Conservation (phyloP, 2,888 invertebrate genomes). For the Heliconius aoede region DNA sequence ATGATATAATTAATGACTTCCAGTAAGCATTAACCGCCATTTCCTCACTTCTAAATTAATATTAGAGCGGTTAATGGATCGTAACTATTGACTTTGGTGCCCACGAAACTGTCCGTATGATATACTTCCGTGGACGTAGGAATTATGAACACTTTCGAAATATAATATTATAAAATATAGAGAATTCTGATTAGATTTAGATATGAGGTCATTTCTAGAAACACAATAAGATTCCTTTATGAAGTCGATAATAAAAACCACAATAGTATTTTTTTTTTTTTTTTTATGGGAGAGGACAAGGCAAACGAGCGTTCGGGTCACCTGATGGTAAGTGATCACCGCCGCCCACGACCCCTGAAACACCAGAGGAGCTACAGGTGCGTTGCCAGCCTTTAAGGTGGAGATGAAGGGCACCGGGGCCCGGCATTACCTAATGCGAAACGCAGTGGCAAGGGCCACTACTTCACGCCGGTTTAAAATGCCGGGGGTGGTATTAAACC, state of each 20-base stretch:
- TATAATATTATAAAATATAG: slow-evolving; percentile 18
- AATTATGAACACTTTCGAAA: slow-evolving; percentile 9
- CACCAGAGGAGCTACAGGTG: too few species aligned
- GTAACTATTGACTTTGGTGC: slow-evolving; percentile 47
- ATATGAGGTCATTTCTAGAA: neutral
- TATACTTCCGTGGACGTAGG: neutral
- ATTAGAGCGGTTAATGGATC: slow-evolving; percentile 52
- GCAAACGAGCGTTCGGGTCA: too few species aligned
- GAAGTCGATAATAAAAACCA: slow-evolving; percentile 24
- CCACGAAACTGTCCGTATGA: slow-evolving; percentile 5
- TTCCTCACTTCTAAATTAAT: slow-evolving; percentile 36
- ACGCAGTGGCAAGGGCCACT: too few species aligned
- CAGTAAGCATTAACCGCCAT: slow-evolving; percentile 31
- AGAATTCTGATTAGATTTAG: slow-evolving; percentile 10
- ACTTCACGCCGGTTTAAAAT: too few species aligned
- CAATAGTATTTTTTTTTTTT: too few species aligned
- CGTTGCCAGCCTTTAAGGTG: too few species aligned
- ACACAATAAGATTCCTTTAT: slow-evolving; percentile 27
- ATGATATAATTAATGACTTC: slow-evolving; percentile 28
- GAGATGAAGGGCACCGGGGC: too few species aligned
- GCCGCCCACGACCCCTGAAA: too few species aligned
- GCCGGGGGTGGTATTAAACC: too few species aligned
- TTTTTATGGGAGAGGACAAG: too few species aligned
- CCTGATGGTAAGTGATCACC: too few species aligned
- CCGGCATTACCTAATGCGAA: too few species aligned